phyloP scores from a whole-genome alignment of 2,888 invertebrate genomes.

The Tiliacea citrago region DNA sequence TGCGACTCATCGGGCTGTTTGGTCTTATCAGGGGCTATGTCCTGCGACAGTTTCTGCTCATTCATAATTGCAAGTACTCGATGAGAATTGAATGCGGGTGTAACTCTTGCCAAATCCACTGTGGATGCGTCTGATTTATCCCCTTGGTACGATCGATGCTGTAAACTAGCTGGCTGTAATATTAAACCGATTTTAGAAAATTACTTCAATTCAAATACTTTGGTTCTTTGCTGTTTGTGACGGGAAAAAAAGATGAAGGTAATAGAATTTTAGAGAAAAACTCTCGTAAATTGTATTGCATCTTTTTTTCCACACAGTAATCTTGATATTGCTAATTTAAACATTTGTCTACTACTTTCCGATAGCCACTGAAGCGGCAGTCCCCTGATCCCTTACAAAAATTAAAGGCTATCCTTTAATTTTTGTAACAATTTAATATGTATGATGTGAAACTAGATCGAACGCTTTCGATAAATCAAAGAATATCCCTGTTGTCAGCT shows the following conservation, averaged over 20 bases:
- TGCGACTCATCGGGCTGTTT: neutral
- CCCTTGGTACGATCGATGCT: neutral
- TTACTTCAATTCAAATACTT: neutral
- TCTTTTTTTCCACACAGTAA: neutral
- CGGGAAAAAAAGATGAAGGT: neutral
- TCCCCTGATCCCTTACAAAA: no score
- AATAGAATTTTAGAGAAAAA: neutral
- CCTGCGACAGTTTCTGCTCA: no score
- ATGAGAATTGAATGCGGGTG: neutral
- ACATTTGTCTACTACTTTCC: neutral
- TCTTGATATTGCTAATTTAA: neutral
- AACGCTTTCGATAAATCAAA: no score
- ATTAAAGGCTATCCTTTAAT: no score
- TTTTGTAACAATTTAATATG: no score
- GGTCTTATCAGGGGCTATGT: no score
- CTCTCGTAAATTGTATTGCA: neutral
- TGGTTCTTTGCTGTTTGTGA: neutral
- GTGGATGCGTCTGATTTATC: neutral
- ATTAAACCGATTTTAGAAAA: neutral
- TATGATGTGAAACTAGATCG: no score
- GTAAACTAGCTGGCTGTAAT: constrained; percentile 3
- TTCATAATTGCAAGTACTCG: neutral
- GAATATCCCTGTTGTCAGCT: no score
- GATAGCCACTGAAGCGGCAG: no score
- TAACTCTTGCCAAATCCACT: neutral